Evolutionary conservation across 2,113 vertebrate genomes (phyloP), one percentile per base, ranked within the genome.

Genomic region (Speoplatyrhinus poulsoni): DNA sequence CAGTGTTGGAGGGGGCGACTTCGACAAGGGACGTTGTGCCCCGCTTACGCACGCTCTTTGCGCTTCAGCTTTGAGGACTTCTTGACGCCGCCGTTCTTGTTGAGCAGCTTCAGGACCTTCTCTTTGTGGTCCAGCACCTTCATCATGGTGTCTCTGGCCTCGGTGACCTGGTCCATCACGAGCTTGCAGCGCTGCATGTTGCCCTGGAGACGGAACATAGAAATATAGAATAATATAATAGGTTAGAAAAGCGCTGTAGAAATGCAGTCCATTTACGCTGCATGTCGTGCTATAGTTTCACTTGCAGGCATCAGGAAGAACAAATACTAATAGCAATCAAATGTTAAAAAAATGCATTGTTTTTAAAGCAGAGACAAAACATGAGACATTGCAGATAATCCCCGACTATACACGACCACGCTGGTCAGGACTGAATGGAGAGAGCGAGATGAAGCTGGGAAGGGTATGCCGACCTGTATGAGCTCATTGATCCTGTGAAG

Each of bases 121-220:
- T 99, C 98, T 82, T 98, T 99, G 86, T 99, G 98, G 85, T 99
- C 98, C 76, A 99, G 93, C 52, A 99, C 96, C 81, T 99, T 98
- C 84, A 99, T 95, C 98, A 99, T 99, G 85, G 96, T 97, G 93
- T 99, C 98, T 84, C 96, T 94, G 82, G 98, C 96, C 85, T 99
- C 98, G 0, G 92, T 96, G 87, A 99, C 98, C 92, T 99, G 98
- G 93, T 99, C 98, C 96, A 99, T 99, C 77, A 99, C 97, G n/a
- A 99, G 93, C 87, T 99, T 99, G 83, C 97, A 99, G 84, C 97
- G 95, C 90, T 98, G 98, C 95, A 98, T 98, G 75, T 99, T 99
- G 80, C 97, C 98, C 98, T 99, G 91, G 8, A 8, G 60, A 77
- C 13, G 26, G 26, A 26, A 26, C 26, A 26, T 26, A 26, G 26